A percentile compares a stretch with the other conserved stretches of the same genome.
These are phyloP conservation scores for Athalia circularis DNA, from an alignment of 2,888 invertebrate genomes.

Conservation along the genomic window DNA sequence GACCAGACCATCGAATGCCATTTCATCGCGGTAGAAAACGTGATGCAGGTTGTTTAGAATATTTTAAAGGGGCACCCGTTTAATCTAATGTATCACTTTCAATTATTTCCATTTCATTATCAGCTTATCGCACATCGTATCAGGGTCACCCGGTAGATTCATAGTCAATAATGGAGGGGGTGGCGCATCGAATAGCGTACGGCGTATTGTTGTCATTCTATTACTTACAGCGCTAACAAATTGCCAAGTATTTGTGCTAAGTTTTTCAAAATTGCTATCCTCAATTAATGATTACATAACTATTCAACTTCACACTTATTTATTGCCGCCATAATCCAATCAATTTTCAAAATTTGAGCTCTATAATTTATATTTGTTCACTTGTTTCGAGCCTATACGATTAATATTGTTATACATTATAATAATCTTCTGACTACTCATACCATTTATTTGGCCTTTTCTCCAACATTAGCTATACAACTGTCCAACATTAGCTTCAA, in stretches of 20 bases:
- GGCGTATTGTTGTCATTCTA: slow-evolving; percentile 45
- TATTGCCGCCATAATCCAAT: neutral
- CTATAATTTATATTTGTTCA: no score
- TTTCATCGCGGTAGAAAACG: slow-evolving; percentile 22
- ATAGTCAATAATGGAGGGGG: slow-evolving; percentile 47
- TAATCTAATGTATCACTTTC: neutral
- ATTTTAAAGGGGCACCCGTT: slow-evolving; percentile 32
- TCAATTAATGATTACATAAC: neutral
- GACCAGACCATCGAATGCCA: neutral
- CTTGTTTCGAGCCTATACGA: no score
- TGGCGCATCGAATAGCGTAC: slow-evolving; percentile 36
- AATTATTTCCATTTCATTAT: neutral
- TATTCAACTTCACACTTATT: neutral
- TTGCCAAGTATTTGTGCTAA: neutral
- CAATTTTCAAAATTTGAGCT: no score
- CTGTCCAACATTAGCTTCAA: no score
- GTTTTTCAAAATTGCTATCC: neutral
- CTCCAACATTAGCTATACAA: no score
- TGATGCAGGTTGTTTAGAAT: slow-evolving; percentile 26
- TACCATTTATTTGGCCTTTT: no score
- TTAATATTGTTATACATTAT: no score
- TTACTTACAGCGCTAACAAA: slow-evolving; percentile 5
- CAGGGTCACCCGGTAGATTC: slow-evolving; percentile 43
- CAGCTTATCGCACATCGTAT: neutral
- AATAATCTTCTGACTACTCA: no score